Evolutionary conservation across 2,113 vertebrate genomes (phyloP), one percentile per base, ranked within the genome.

Genomic region (Gadus chalcogrammus): DNA sequence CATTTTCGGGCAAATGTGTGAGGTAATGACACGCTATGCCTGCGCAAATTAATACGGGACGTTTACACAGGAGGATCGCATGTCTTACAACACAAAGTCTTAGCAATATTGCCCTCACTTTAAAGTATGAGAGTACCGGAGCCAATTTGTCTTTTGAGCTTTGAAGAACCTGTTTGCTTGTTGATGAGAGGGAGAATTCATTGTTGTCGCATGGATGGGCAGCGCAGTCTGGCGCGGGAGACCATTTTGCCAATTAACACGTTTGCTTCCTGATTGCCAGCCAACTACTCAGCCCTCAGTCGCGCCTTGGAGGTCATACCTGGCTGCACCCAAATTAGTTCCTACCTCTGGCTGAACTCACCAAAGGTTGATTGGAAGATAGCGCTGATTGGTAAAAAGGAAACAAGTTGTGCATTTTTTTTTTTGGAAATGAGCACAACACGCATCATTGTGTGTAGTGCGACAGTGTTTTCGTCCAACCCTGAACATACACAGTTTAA

Each of bases 241-340:
- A 67, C 79, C 82, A 80, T 74, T 69, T 35, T 76, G 79, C 81
- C 83, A 86, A 88, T 88, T 84, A 87, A 83, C 59, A 75, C 62
- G 74, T 79, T 71, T 83, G 74, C 74, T 67, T 81, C 72, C 70
- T 86, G 84, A 84, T 85, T 80, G 77, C 73, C 63, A 58, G 73
- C 71, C 77, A 80, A 69, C 24, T 61, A 78, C 68, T 71, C 24
- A 15, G 73, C 77, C 67, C 63, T 63, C 68, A 2, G 17, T 20
- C 7, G 55, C 55, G 65, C 75, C 79, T 75, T 81, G 82, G 74
- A 87, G 70, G 75, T 67, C 74, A 86, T 80, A 84, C 86, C 82
- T 89, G 86, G 85, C 85, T 87, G 82, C 82, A 79, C 78, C 74
- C 64, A 69, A 69, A 83, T 79, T 77, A 78, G 83, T 84, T 71